phyloP scores from a whole-genome alignment of 2,113 vertebrate species.

The Archilochus colubris region DNA sequence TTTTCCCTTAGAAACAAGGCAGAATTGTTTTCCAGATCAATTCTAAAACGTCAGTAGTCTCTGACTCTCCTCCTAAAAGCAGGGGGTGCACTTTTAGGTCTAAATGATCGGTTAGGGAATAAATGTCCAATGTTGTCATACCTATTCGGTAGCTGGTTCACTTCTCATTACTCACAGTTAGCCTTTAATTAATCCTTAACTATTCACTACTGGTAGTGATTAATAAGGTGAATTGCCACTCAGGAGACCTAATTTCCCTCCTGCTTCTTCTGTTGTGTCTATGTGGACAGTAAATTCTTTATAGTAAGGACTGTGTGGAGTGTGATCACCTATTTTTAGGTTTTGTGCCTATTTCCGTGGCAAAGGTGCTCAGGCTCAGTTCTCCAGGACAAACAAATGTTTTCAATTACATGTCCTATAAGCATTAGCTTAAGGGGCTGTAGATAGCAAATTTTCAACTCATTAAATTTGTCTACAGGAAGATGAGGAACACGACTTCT shows the following conservation, averaged over 20 bases:
- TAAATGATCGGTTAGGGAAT: background rate
- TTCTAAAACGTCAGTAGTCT: background rate
- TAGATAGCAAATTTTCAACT: slow-evolving; percentile 37
- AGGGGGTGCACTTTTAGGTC: background rate
- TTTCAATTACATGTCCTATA: slow-evolving; percentile 31
- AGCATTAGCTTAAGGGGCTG: slow-evolving; percentile 23
- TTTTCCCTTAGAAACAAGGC: background rate
- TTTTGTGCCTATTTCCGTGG: background rate
- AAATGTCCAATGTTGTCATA: background rate
- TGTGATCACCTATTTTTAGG: background rate
- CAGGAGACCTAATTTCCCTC: background rate
- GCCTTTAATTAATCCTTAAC: slow-evolving; percentile 26
- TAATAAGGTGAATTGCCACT: slow-evolving; percentile 34
- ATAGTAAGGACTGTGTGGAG: background rate
- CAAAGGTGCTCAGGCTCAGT: background rate
- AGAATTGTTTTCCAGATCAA: background rate
- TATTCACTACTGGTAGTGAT: slow-evolving; percentile 9
- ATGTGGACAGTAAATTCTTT: background rate
- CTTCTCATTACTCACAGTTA: background rate
- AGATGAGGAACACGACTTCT: slow-evolving; percentile 15
- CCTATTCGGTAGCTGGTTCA: background rate
- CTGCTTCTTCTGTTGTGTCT: background rate
- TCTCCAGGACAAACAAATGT: background rate
- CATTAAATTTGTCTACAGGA: slow-evolving; percentile 30
- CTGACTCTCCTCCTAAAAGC: background rate